phyloP scores from a whole-genome alignment of 2,113 vertebrate genomes.

The Perognathus longimembris region DNA sequence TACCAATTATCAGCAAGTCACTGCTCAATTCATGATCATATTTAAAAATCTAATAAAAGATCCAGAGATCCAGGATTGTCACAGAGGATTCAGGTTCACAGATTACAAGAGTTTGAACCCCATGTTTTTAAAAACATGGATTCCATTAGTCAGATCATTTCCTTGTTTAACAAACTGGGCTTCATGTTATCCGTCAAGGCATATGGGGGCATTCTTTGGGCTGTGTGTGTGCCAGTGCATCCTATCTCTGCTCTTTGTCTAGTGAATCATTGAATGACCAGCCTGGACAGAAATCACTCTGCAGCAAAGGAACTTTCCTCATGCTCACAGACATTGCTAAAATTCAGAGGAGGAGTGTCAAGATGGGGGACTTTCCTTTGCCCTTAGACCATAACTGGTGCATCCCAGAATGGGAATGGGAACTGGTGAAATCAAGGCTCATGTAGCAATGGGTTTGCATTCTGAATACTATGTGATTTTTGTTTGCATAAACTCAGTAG shows the following conservation, averaged over 20 bases:
- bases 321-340: too few species aligned
- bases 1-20: background rate
- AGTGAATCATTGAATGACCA: background rate
- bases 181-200: too few species aligned
- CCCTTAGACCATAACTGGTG: accelerated
- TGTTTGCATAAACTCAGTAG: background rate
- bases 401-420: too few species aligned
- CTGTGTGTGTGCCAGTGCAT: accelerated
- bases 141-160: background rate
- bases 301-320: background rate
- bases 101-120: background rate
- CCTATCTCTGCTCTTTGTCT: background rate
- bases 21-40: background rate
- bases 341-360: accelerated
- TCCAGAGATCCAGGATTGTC: background rate
- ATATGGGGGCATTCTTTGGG: too few species aligned
- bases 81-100: background rate
- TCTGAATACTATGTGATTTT: too few species aligned
- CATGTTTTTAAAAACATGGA: background rate
- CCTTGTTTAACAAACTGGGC: too few species aligned
- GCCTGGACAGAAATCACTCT: background rate
- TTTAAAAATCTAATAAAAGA: background rate
- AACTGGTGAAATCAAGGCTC: too few species aligned
- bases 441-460: too few species aligned
- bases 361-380: too few species aligned